Conservation (phyloP, 2,113 vertebrate species). For the Paradoxurus hermaphroditus region DNA sequence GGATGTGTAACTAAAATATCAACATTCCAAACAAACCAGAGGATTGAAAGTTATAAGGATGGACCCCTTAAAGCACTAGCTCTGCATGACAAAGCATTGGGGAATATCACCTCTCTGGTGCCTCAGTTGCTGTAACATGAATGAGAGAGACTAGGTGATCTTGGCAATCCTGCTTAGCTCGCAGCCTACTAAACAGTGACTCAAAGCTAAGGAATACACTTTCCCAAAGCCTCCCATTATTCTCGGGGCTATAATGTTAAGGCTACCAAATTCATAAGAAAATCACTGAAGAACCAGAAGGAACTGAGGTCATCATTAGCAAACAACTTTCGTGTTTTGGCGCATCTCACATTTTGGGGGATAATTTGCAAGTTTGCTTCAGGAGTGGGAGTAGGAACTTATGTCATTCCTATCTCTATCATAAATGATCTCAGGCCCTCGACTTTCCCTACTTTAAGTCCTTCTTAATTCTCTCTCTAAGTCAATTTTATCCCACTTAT, state of each 20-base stretch:
- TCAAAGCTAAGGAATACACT: neutral
- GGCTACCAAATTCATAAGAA: neutral
- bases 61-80: fast-evolving
- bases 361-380: neutral
- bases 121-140: neutral
- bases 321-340: neutral
- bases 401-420: neutral
- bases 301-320: too few relatives aligned
- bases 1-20: neutral
- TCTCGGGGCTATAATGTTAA: neutral
- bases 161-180: neutral
- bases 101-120: neutral
- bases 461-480: neutral
- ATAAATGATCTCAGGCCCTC: neutral
- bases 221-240: neutral
- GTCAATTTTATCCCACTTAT: neutral
- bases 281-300: neutral
- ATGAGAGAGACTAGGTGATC: neutral
- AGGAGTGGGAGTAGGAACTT: neutral
- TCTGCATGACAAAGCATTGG: neutral
- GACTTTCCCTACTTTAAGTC: neutral
- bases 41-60: neutral
- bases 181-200: too few relatives aligned
- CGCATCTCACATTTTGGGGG: neutral
- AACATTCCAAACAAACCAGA: neutral